phyloP scores from a whole-genome alignment of 2,113 vertebrate genomes.

The Progne subis region DNA sequence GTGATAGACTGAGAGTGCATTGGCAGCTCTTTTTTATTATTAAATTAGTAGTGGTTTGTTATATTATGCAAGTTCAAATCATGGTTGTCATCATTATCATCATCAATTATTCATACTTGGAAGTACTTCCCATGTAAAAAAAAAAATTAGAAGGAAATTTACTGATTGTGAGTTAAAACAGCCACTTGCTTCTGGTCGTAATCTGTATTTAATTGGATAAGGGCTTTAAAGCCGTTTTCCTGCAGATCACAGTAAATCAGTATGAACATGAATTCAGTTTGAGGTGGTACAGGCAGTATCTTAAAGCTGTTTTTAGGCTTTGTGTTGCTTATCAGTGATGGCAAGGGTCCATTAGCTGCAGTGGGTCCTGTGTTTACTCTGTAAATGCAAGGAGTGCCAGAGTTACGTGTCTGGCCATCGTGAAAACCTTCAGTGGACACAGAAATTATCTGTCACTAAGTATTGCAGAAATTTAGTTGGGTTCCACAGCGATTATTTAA shows the following conservation, averaged over 20 bases:
- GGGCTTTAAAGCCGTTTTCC: background rate
- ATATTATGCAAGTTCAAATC: background rate
- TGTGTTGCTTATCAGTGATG: background rate
- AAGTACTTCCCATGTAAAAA: background rate
- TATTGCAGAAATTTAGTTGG: background rate
- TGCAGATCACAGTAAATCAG: background rate
- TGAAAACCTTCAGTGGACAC: background rate
- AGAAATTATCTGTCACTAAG: background rate
- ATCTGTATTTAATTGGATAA: background rate
- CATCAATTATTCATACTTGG: background rate
- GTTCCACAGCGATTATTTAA: background rate
- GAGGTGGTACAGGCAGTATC: background rate
- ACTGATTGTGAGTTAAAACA: background rate
- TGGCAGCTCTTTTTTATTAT: background rate
- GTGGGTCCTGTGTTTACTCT: background rate
- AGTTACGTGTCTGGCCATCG: background rate
- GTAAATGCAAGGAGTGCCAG: background rate
- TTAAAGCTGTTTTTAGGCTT: background rate
- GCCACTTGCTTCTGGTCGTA: background rate
- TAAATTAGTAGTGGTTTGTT: background rate
- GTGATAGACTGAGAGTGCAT: background rate
- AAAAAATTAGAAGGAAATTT: background rate
- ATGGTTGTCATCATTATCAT: background rate
- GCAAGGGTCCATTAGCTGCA: background rate
- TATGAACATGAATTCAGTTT: background rate